Base-by-base conservation (phyloP, 2,888 invertebrate genomes). In the Bruchidius siliquastri region DNA sequence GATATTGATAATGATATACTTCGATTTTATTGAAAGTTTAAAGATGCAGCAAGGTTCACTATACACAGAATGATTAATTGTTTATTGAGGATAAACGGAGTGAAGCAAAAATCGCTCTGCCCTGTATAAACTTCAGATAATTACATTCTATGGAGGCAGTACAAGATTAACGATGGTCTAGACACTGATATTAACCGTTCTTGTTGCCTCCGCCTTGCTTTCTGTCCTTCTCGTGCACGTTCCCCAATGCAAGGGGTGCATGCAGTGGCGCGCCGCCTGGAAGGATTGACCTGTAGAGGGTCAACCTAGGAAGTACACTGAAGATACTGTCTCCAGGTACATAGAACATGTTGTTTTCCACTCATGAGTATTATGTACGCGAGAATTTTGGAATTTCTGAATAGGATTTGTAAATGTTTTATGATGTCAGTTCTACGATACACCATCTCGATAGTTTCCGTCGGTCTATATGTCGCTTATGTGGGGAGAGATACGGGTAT, bases 161-260 rank as follows among this genome's bases (percentile, higher is more conserved):
- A 81, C 82, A 87, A 87, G 87, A 87, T 87, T 87, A 87, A 87
- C 86, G 87, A 87, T 86, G 84, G 83, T 77, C 83, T 80, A 82
- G 84, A 83, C 84, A 84, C 84, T 86, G 86, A 87, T 87, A 87
- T 87, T 87, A 86, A 86, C 84, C 84, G 83, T 80, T 78, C 30
- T 30, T 22, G 20, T n/a, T 20, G 71, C 22, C 71, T 30, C 21
- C 32, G 30, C 32, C 20, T 13, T 30, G 69, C 69, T 67, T 66
- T 70, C 30, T 79, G 82, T 81, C 80, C 83, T 83, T 82, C 77
- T 69, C 22, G 68, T 30, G 71, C 71, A 68, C 68, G 73, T 68
- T 68, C 20, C 68, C 20, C 13, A 13, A 49, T 49, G 49, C 49
- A 49, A 49, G 49, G 49, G 49, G 49, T 49, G 49, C 49, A 13